Evolutionary conservation across 2,888 invertebrate genomes (phyloP).

Genomic region (Lasioglossum figueresi): DNA sequence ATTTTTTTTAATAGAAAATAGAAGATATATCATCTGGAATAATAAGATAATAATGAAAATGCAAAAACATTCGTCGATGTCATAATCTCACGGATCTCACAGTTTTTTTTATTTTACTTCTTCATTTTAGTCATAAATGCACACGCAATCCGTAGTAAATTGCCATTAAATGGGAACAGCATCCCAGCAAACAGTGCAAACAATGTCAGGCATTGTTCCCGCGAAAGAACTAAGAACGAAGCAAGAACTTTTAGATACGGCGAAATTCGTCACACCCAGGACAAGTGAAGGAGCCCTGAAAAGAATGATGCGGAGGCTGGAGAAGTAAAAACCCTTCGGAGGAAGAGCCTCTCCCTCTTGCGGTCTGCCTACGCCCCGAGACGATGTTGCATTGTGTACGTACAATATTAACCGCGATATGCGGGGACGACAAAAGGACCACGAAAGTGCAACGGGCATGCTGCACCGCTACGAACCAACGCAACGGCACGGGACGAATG

Average conservation of each 20-base stretch:
- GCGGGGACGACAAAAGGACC: constrained; percentile 66
- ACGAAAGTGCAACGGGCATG: constrained; percentile 54
- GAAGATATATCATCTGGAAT: background rate
- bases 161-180: background rate
- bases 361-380: constrained; percentile 69
- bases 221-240: constrained; percentile 1
- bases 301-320: constrained; percentile 27
- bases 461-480: constrained; percentile 46
- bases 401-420: constrained; percentile 74
- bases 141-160: too few species aligned
- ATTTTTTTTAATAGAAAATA: background rate
- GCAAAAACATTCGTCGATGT: too few species aligned
- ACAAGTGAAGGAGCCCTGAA: constrained; percentile 37
- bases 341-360: constrained; percentile 57
- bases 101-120: too few species aligned
- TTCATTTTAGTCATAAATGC: too few species aligned
- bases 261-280: constrained; percentile 50
- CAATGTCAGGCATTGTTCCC: background rate
- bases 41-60: too few species aligned
- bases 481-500: constrained; percentile 65
- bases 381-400: constrained; percentile 69
- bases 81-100: too few species aligned
- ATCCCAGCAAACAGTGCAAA: background rate
- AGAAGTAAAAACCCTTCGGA: constrained; percentile 23
- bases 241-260: constrained; percentile 6